Conservation (phyloP, 2,797 vertebrate genomes). For the Parauchenoglanis punctatus region DNA sequence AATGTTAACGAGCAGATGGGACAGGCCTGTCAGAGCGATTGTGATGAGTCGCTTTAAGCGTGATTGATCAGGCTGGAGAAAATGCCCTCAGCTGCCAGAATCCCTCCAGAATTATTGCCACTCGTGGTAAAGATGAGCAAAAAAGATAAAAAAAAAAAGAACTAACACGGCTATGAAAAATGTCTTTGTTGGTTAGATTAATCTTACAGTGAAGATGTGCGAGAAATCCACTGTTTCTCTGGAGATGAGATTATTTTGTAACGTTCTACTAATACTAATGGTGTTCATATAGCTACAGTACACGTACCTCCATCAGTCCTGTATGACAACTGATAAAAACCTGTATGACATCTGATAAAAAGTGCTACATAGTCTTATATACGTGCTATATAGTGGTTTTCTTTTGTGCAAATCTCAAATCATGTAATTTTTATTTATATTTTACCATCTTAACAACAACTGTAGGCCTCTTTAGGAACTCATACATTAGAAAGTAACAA, state of each 20-base stretch:
- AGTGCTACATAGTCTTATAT: too few relatives aligned
- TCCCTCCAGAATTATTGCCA: conserved; percentile 6
- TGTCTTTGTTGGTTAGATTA: background rate
- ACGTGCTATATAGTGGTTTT: too few relatives aligned
- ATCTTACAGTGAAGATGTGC: too few relatives aligned
- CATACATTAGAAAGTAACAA: too few relatives aligned
- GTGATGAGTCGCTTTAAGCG: conserved; percentile 32
- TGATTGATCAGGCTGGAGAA: conserved; percentile 48
- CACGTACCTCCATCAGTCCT: background rate
- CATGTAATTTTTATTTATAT: background rate
- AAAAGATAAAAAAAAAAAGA: background rate
- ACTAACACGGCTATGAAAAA: conserved; percentile 1
- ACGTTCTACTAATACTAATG: background rate
- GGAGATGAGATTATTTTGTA: background rate
- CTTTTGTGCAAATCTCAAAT: background rate
- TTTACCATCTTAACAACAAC: background rate
- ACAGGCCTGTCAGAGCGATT: conserved; percentile 25
- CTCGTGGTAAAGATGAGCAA: background rate
- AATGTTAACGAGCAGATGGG: conserved; percentile 33
- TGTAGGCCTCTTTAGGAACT: background rate
- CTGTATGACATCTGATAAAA: background rate
- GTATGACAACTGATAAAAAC: background rate
- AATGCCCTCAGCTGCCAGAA: conserved; percentile 22
- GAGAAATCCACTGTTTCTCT: background rate
- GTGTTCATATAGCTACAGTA: background rate